Percentiles rank a stretch among this genome's conserved stretches.
phyloP scores from a whole-genome alignment of 30 jellyfish, hydroid and myxozoan genomes.

The Chironex yamaguchii region DNA sequence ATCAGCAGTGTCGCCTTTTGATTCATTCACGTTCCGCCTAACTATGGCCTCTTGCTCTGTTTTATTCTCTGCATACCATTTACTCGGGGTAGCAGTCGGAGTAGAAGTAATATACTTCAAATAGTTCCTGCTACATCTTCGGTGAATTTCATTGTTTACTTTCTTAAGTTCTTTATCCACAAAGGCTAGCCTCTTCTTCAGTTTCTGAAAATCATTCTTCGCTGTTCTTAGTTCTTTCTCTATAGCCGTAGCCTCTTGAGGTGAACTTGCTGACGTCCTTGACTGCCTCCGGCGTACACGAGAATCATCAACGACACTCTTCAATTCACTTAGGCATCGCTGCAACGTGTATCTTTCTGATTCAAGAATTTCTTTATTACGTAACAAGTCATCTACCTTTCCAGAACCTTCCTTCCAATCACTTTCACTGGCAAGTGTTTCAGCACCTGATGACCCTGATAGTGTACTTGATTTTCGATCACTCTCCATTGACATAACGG shows the following conservation, averaged over 20 bases:
- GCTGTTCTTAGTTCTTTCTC: slow-evolving; percentile 67
- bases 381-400: slow-evolving; percentile 53
- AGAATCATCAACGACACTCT: slow-evolving; percentile 44
- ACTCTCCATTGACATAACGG: neutral
- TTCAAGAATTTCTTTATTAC: slow-evolving; percentile 71
- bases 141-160: slow-evolving; percentile 1
- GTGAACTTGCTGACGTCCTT: neutral
- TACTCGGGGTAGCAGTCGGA: too few relatives aligned
- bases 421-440: neutral
- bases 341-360: slow-evolving; percentile 64
- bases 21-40: too few relatives aligned
- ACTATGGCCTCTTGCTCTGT: too few relatives aligned
- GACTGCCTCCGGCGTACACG: slow-evolving; percentile 21
- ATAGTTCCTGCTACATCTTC: neutral
- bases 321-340: slow-evolving; percentile 57
- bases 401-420: slow-evolving; percentile 18
- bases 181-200: slow-evolving; percentile 58
- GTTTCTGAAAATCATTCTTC: slow-evolving; percentile 49
- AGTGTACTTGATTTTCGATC: neutral
- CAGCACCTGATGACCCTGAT: neutral
- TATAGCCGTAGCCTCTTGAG: neutral
- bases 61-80: too few relatives aligned
- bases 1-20: too few relatives aligned
- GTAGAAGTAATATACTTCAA: neutral
- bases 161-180: slow-evolving; percentile 69